phyloP scores from a whole-genome alignment of 1,140 invertebrate species.

The Trichomalopsis sarcophagae region DNA sequence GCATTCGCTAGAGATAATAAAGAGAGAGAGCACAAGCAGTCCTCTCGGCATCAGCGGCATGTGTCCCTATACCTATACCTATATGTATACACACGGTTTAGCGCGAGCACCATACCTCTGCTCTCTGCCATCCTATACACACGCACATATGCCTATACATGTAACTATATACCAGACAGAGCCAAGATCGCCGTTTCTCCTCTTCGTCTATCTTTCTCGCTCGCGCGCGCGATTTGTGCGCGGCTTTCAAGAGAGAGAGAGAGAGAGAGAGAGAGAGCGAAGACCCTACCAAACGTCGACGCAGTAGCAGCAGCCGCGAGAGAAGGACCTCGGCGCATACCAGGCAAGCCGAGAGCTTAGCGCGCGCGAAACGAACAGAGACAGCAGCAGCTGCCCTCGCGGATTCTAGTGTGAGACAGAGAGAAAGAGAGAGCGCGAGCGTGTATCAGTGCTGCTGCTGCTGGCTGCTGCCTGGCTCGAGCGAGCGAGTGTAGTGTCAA shows the following conservation, averaged over 20 bases:
- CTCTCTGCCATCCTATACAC: not conserved
- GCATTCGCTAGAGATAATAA: not conserved
- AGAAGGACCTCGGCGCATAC: not conserved
- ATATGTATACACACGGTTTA: not conserved
- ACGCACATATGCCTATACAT: not conserved
- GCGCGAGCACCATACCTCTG: not conserved
- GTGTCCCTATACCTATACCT: not conserved
- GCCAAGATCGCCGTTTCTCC: not conserved
- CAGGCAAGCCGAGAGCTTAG: not conserved
- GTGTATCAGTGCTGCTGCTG: not conserved
- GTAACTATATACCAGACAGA: not conserved
- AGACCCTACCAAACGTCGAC: not conserved
- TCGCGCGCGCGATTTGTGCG: not conserved
- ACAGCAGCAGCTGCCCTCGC: conserved; percentile 5
- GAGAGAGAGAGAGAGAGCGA: not conserved
- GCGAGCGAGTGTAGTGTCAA: conserved; percentile 64
- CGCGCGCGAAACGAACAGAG: conserved; percentile 11
- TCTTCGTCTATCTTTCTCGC: not conserved
- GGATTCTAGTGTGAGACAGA: not conserved
- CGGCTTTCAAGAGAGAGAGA: not conserved
- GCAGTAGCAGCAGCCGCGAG: not conserved
- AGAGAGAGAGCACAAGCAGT: not conserved
- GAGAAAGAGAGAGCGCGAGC: not conserved
- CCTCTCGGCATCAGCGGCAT: not conserved
- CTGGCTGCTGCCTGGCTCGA: not conserved